Base-by-base conservation (phyloP, 1,140 invertebrate genomes). In the Copidosoma floridanum region DNA sequence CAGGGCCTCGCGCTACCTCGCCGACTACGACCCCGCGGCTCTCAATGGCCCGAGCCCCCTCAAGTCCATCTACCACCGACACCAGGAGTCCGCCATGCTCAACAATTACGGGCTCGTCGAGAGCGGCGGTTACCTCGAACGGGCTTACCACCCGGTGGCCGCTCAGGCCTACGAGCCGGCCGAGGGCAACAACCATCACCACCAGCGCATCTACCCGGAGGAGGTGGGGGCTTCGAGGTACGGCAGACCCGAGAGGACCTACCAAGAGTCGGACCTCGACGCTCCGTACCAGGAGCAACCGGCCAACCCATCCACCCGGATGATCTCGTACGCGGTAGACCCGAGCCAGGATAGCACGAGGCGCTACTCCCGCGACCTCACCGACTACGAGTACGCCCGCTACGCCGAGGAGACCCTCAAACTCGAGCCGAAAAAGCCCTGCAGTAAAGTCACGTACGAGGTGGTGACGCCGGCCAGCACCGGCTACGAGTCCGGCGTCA, bases 1-100 rank as follows among this genome's bases (percentile, higher is more conserved):
- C 66, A 82, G 80, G 68, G 75, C 77, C 57, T 79, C 79, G 65
- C 74, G 74, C 65, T 79, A 79, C 69, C 79, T 79, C 69, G 67
- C 77, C 69, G 77, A 79, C 57, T 78, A 78, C 60, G 68, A 70
- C 18, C 16, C 32, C 2, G 26, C 41, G 3, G 50, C 55, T 3
- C 24, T 27, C 2, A 46, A 32, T 3, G 14, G 10, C 18, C 16
- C 38, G 3, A 35, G 35, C 1, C n/a, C 57, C 18, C 14, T 29
- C 26, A 62, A 62, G 20, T 40, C 60, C 27, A 47, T 63, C 18
- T 62, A 62, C 37, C 58, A 55, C 20, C n/a, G n/a, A n/a, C 59
- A 61, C 4, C 24, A 61, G 10, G 43, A 18, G 0, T n/a, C 23
- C 10, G 29, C 26, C 2, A 29, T 51, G 2, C n/a, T 24, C 1